phyloP scores from a whole-genome alignment of 2,797 vertebrate species.

The Benthosema pterotum region DNA sequence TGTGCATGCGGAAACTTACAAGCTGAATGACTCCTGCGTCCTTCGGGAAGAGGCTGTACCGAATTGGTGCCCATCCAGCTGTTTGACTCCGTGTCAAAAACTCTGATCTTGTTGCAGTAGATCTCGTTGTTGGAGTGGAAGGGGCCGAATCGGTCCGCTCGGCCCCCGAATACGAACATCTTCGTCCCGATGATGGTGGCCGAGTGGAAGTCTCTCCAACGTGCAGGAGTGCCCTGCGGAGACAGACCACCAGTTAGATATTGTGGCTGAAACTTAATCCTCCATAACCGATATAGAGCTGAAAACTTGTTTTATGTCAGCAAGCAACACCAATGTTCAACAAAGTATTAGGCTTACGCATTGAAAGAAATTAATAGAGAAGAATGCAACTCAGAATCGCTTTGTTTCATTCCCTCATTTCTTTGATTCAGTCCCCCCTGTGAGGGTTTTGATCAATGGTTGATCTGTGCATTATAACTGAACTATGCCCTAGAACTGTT shows the following conservation, averaged over 20 bases:
- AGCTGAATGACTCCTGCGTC: constrained; percentile 94
- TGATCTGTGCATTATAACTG: neutral
- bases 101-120: constrained; percentile 97
- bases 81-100: constrained; percentile 94
- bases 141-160: constrained; percentile 95
- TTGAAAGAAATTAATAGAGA: too few relatives aligned
- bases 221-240: constrained; percentile 88
- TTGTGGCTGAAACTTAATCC: neutral
- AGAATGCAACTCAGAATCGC: too few relatives aligned
- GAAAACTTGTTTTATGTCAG: neutral
- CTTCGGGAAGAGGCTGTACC: constrained; percentile 88
- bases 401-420: too few relatives aligned
- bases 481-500: neutral
- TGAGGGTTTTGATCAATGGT: too few relatives aligned
- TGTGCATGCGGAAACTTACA: constrained; percentile 81
- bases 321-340: neutral
- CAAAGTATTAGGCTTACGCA: too few relatives aligned
- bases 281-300: too few relatives aligned
- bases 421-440: too few relatives aligned
- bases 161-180: constrained; percentile 97
- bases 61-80: constrained; percentile 90
- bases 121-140: constrained; percentile 99
- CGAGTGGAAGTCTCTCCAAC: constrained; percentile 98
- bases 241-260: neutral
- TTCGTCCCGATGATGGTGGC: constrained; percentile 94